Evolutionary conservation across 2,888 invertebrate genomes (phyloP), one percentile per base, ranked within the genome.

Genomic region (Tribolium freemani): DNA sequence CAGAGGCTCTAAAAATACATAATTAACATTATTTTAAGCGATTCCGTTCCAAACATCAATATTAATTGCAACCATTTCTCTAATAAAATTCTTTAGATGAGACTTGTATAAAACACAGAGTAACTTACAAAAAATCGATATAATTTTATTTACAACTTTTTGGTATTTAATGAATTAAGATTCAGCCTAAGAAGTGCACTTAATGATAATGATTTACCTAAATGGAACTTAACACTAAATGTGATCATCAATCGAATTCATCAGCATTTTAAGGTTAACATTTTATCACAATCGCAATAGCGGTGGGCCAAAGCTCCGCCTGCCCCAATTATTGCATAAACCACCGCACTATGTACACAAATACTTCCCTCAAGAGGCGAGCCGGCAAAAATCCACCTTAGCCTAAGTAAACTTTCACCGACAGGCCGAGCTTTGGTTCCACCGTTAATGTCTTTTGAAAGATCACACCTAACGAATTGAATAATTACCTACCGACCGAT

Each of bases 101-200:
- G 67, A 61, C 71, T 54, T 71, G 69, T 72, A 73, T 73, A 73
- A 73, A 73, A 73, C 56, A 60, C 57, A n/a, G 58, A 64, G 38
- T 64, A 63, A 46, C 78, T 76, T 80, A 79, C 78, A 80, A 79
- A 79, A 77, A 76, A 16, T 60, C 70, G 73, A 71, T 76, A 67
- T 69, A 54, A 48, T 73, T 57, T 71, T 76, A 75, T 77, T 67
- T 79, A 79, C 79, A 79, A 69, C 69, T 80, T 78, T 81, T 81
- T 81, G 81, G 81, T 48, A 11, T 76, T 77, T 66, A 71, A 72
- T 54, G 26, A 70, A 66, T 56, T 57, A 74, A 71, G 60, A 69
- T 68, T 77, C 77, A 75, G 71, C 69, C 75, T 79, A 80, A 69
- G 78, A 82, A 82, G 82, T 81, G 82, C 82, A 82, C 82, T 82